Evolutionary conservation across 2,888 invertebrate species (phyloP).

Genomic region (Agrochola litura): DNA sequence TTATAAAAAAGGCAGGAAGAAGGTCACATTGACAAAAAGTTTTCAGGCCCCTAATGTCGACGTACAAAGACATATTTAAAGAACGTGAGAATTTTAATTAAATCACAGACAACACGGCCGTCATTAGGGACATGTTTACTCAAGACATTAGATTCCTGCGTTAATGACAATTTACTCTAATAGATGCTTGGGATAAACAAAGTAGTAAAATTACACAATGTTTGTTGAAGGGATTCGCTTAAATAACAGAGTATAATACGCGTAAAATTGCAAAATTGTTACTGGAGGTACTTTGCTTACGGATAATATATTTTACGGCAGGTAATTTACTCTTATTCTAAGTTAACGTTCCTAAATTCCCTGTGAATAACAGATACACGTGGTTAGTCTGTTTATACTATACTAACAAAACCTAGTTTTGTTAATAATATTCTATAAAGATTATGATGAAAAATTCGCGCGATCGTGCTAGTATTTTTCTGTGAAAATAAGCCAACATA

Average conservation of each 20-base stretch:
- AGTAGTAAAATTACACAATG: slow-evolving; percentile 56
- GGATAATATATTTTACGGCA: slow-evolving; percentile 41
- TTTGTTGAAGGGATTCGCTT: slow-evolving; percentile 41
- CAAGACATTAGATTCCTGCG: slow-evolving; percentile 64
- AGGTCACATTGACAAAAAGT: slow-evolving; percentile 60
- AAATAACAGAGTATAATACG: slow-evolving; percentile 44
- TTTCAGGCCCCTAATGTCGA: slow-evolving; percentile 50
- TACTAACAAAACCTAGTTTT: slow-evolving; percentile 11
- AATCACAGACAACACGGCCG: slow-evolving; percentile 64
- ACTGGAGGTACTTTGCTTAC: slow-evolving; percentile 26
- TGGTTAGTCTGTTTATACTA: background rate
- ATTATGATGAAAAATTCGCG: slow-evolving; percentile 39
- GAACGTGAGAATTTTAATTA: slow-evolving; percentile 67
- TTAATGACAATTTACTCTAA: slow-evolving; percentile 66
- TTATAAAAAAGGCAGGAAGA: slow-evolving; percentile 59
- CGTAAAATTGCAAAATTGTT: slow-evolving; percentile 44
- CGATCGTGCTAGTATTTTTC: slow-evolving; percentile 32
- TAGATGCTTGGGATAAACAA: slow-evolving; percentile 56
- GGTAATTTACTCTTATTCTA: slow-evolving; percentile 28
- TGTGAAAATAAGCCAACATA: slow-evolving; percentile 49
- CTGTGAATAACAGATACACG: slow-evolving; percentile 9
- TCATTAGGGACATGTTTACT: slow-evolving; percentile 67
- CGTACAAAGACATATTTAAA: slow-evolving; percentile 61
- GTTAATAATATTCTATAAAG: slow-evolving; percentile 32
- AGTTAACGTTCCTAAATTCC: slow-evolving; percentile 19